Evolutionary conservation across 2,113 vertebrate genomes (phyloP).

Genomic region (Hemichromis elongatus): DNA sequence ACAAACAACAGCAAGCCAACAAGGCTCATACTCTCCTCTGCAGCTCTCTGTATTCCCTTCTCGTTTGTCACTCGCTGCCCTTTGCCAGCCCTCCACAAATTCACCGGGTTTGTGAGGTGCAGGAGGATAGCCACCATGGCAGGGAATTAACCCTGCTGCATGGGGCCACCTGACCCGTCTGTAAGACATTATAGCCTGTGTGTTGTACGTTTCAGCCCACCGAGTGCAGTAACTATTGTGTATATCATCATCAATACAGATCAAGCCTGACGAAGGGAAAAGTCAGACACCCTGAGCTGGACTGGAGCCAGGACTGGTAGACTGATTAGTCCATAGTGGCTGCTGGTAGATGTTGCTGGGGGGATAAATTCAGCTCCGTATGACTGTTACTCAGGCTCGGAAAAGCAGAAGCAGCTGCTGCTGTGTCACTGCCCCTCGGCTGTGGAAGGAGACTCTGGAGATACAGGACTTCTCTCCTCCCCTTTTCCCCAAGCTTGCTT

Average conservation of each 20-base stretch:
- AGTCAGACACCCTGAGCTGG: neutral
- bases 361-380: constrained; percentile 1
- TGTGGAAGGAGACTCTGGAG: constrained; percentile 6
- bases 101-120: neutral
- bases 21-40: neutral
- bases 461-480: neutral
- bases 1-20: neutral
- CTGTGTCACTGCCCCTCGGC: constrained; percentile 44
- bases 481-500: neutral
- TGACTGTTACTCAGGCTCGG: neutral
- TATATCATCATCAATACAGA: constrained; percentile 40
- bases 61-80: constrained; percentile 18
- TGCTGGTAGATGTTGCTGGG: constrained; percentile 24
- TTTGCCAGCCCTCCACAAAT: constrained; percentile 13
- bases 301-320: constrained; percentile 6
- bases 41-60: constrained; percentile 5
- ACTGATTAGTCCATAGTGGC: constrained; percentile 35
- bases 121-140: neutral
- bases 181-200: constrained; percentile 24
- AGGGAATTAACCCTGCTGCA: constrained; percentile 30
- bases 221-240: constrained; percentile 16
- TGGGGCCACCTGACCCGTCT: constrained; percentile 21
- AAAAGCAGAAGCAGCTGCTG: constrained; percentile 49
- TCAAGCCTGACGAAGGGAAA: constrained; percentile 23
- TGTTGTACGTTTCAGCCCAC: constrained; percentile 18